Conservation (phyloP, 2,113 vertebrate species). For the Nycticebus coucang region DNA sequence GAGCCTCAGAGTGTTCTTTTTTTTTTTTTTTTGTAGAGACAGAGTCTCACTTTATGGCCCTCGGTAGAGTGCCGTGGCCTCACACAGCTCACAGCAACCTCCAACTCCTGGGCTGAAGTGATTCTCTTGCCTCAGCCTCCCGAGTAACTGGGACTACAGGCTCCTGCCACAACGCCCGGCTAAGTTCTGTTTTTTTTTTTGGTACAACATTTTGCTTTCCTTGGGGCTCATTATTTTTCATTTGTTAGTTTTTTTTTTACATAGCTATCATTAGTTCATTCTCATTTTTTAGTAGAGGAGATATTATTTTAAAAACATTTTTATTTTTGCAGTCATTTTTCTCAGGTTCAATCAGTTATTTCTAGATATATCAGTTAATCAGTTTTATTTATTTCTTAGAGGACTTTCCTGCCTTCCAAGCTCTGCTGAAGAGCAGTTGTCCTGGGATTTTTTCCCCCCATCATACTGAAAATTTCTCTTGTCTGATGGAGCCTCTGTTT, state of each 20-base stretch:
- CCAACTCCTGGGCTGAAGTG: too few species aligned
- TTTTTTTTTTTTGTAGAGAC: too few species aligned
- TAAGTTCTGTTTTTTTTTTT: not conserved
- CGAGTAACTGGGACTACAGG: too few species aligned
- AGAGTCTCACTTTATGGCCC: too few species aligned
- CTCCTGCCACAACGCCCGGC: too few species aligned
- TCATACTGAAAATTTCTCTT: not conserved
- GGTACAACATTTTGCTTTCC: not conserved
- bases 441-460: not conserved
- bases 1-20: not conserved
- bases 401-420: not conserved
- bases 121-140: too few species aligned
- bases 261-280: not conserved
- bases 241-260: not conserved
- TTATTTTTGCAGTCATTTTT: too few species aligned
- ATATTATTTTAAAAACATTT: not conserved
- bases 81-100: too few species aligned
- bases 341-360: too few species aligned
- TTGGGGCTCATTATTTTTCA: not conserved
- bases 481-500: not conserved
- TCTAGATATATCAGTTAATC: not conserved
- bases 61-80: too few species aligned
- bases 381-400: not conserved
- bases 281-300: not conserved
- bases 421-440: not conserved